Conservation (phyloP, 2,113 vertebrate species). For the Trichomycterus rosablanca region DNA sequence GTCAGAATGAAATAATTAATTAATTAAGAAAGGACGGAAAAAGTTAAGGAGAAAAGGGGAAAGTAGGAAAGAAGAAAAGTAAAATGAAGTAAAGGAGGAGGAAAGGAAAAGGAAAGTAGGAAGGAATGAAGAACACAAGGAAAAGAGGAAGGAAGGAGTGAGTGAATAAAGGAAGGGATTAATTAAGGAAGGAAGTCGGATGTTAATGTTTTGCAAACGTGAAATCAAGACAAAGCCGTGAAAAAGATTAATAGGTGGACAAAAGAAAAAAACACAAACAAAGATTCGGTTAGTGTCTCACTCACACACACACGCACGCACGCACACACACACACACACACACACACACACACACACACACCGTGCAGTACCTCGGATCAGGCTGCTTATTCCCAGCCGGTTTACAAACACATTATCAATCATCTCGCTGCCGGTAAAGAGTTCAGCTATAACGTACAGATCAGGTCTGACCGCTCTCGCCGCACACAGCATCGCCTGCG, state of each 20-base stretch:
- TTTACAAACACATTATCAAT: conserved; percentile 86
- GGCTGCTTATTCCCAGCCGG: conserved; percentile 81
- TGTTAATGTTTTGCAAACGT: too few relatives aligned
- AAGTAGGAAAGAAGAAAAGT: neutral
- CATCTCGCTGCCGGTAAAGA: conserved; percentile 81
- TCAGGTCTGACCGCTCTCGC: conserved; percentile 78
- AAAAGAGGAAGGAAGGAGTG: too few relatives aligned
- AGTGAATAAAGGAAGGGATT: too few relatives aligned
- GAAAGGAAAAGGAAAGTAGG: neutral
- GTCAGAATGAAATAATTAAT: too few relatives aligned
- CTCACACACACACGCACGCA: neutral
- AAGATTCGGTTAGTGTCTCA: conserved; percentile 27
- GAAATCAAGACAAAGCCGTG: too few relatives aligned
- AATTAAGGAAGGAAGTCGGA: too few relatives aligned
- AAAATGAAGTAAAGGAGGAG: conserved; percentile 1
- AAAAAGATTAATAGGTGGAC: too few relatives aligned
- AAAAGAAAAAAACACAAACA: conserved; percentile 14
- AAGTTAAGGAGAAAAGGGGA: neutral
- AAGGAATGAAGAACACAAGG: neutral
- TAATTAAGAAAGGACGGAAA: too few relatives aligned
- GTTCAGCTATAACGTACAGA: conserved; percentile 83
- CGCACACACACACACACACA: neutral
- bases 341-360: conserved; percentile 5
- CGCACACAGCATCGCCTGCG: conserved; percentile 79
- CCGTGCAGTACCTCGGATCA: conserved; percentile 72